Conservation (phyloP, 2,797 vertebrate species). For the Pipistrellus kuhlii region DNA sequence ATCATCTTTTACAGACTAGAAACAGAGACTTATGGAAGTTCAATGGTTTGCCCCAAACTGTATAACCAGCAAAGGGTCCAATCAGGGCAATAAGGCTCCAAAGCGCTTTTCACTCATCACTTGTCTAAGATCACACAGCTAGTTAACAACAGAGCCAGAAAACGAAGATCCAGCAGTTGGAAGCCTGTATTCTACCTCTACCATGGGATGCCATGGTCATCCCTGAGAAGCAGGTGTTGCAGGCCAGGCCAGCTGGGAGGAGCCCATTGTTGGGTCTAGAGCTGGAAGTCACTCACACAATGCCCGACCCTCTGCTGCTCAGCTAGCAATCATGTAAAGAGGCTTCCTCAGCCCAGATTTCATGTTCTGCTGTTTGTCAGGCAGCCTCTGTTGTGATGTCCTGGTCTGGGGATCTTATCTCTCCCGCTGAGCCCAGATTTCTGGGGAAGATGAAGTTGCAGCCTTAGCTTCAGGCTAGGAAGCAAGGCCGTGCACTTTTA, state of each 20-base stretch:
- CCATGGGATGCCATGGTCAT: neutral
- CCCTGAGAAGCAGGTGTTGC: neutral
- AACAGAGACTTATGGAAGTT: neutral
- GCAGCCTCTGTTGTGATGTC: constrained; percentile 24
- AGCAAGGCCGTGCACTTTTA: neutral
- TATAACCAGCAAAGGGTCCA: neutral
- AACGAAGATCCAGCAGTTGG: neutral
- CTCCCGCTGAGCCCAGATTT: constrained; percentile 70
- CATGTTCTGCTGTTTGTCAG: constrained; percentile 77
- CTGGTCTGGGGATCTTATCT: constrained; percentile 61
- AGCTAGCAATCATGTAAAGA: constrained; percentile 70
- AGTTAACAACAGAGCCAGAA: neutral
- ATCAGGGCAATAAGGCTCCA: neutral
- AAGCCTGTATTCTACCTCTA: neutral
- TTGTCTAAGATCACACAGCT: neutral
- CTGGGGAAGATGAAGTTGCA: constrained; percentile 54
- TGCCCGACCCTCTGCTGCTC: constrained; percentile 14
- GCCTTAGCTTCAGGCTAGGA: constrained; percentile 61
- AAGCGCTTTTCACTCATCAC: neutral
- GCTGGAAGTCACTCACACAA: neutral
- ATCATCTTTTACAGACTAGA: neutral
- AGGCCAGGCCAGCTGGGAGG: no score
- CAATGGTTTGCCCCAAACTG: neutral
- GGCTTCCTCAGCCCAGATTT: constrained; percentile 66
- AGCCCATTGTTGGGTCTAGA: neutral